Evolutionary conservation across 2,113 vertebrate species (phyloP).

Genomic region (Lonchura striata): DNA sequence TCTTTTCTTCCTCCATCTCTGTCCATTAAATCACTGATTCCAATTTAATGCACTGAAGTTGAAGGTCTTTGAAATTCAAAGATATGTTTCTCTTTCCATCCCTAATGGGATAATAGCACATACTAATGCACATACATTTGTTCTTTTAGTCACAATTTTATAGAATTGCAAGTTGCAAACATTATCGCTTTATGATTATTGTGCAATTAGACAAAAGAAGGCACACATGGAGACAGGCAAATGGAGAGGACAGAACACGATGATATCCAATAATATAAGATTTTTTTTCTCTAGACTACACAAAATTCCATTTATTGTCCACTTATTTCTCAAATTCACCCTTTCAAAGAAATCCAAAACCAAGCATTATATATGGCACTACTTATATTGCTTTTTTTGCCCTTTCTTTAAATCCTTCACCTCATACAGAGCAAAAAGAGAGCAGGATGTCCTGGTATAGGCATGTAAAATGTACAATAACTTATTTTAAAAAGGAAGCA

Average conservation of each 20-base stretch:
- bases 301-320: background rate
- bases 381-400: background rate
- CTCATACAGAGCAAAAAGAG: background rate
- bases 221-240: background rate
- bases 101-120: constrained; percentile 66
- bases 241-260: background rate
- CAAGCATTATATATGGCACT: background rate
- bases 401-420: background rate
- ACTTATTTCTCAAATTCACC: background rate
- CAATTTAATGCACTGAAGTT: constrained; percentile 37
- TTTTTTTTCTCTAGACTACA: background rate
- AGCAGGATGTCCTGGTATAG: background rate
- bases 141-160: constrained; percentile 53
- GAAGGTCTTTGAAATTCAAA: constrained; percentile 68
- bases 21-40: constrained; percentile 50
- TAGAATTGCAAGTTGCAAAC: constrained; percentile 54
- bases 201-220: constrained; percentile 48
- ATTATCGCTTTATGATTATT: constrained; percentile 36
- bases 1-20: background rate
- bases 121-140: constrained; percentile 62
- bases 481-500: background rate
- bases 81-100: constrained; percentile 46
- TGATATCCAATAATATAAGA: constrained; percentile 3
- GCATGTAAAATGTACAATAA: background rate
- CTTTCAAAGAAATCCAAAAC: background rate